Conservation (phyloP, 1,140 invertebrate genomes). For the Tetragonula clypearis region DNA sequence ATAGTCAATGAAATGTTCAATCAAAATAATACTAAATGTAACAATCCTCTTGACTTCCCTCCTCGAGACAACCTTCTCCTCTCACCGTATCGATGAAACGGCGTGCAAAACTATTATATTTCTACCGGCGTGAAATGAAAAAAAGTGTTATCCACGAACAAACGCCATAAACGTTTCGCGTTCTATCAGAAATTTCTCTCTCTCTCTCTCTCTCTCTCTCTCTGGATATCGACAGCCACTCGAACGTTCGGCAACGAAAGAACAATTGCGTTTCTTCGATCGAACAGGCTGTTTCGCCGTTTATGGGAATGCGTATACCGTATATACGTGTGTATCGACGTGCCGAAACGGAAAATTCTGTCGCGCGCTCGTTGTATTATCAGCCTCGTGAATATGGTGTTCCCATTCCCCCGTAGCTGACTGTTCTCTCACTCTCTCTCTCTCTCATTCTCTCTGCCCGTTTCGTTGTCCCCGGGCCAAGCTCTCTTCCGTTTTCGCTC, state of each 20-base stretch:
- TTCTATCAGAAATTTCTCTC: background rate
- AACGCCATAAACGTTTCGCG: background rate
- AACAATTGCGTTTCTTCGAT: background rate
- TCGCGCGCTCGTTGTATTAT: constrained; percentile 63
- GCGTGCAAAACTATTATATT: background rate
- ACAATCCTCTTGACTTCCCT: too few species aligned
- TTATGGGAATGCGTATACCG: background rate
- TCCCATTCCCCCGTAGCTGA: constrained; percentile 13
- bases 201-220: too few species aligned
- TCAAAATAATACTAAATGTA: background rate
- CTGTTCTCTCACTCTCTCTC: background rate
- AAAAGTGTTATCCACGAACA: background rate
- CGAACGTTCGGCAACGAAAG: background rate
- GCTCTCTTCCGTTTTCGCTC: constrained; percentile 14
- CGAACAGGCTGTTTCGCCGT: constrained; percentile 31
- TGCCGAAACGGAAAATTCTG: constrained; percentile 62
- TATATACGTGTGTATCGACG: background rate
- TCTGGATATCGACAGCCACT: background rate
- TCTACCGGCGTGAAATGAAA: background rate
- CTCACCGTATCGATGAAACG: background rate
- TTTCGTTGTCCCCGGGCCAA: background rate
- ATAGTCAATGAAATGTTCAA: background rate
- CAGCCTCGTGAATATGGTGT: constrained; percentile 44
- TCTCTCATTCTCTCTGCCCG: background rate
- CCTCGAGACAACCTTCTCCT: too few species aligned